Percentiles rank a stretch among this genome's conserved stretches.
Evolutionary conservation across 2,797 vertebrate species (phyloP).

Genomic region (Sciurus carolinensis): DNA sequence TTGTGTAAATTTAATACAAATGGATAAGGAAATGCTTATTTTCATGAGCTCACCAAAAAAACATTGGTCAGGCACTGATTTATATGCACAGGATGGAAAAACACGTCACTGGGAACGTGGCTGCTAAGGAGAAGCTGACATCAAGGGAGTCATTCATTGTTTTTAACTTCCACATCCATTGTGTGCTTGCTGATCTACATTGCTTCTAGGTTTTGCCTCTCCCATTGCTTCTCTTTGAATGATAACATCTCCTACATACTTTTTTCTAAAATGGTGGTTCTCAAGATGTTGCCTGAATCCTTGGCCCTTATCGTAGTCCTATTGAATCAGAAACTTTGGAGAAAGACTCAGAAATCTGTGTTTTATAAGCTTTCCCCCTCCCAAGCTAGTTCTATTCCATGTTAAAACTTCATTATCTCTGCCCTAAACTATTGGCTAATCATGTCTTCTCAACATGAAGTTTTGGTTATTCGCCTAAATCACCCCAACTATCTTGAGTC

Average conservation of each 20-base stretch:
- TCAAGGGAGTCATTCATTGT: neutral
- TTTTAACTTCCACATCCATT: neutral
- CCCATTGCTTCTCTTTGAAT: neutral
- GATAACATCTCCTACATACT: neutral
- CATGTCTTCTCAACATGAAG: neutral
- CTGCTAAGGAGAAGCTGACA: neutral
- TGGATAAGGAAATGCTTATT: neutral
- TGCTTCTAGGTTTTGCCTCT: neutral
- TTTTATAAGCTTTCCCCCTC: neutral
- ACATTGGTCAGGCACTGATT: neutral
- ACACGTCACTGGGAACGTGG: neutral
- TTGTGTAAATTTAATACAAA: slow-evolving; percentile 14
- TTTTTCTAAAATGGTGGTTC: neutral
- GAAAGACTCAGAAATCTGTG: neutral
- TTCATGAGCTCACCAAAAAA: neutral
- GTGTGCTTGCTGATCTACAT: neutral
- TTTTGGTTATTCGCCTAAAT: neutral
- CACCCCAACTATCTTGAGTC: neutral
- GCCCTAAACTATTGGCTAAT: neutral
- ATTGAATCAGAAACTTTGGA: neutral
- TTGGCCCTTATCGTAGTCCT: neutral
- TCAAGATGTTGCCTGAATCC: neutral
- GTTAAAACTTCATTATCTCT: slow-evolving; percentile 37
- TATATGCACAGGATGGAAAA: neutral
- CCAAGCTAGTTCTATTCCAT: neutral